phyloP scores from a whole-genome alignment of 1,140 invertebrate species.

The Leguminivora glycinivorella region DNA sequence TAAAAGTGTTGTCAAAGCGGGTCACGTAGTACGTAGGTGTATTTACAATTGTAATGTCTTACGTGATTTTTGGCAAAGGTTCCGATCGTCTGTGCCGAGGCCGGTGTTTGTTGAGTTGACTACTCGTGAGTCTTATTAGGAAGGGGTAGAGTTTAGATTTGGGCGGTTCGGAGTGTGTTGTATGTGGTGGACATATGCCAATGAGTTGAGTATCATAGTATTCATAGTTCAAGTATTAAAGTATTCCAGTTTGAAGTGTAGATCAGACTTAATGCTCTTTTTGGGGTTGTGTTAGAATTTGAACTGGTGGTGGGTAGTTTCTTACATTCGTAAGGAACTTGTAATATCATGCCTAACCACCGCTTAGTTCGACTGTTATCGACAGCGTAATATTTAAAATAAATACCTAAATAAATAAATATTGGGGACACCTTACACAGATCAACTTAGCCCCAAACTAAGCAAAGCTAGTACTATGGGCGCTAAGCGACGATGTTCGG shows the following conservation, averaged over 20 bases:
- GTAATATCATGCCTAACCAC: no score
- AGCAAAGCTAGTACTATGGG: no score
- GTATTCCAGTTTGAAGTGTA: not conserved
- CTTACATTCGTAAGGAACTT: no score
- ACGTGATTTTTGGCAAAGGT: constrained; percentile 32
- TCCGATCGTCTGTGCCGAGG: constrained; percentile 28
- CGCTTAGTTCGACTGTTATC: no score
- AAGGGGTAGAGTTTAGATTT: not conserved
- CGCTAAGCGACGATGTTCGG: no score
- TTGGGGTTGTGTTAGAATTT: no score
- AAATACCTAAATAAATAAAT: no score
- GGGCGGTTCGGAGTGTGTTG: not conserved
- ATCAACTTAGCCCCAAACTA: no score
- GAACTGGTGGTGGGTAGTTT: no score
- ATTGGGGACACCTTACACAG: no score
- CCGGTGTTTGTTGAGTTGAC: not conserved
- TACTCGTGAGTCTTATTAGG: not conserved
- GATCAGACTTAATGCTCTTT: no score
- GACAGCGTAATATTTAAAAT: no score
- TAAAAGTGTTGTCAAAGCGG: not conserved
- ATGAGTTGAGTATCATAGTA: not conserved
- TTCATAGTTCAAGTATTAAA: not conserved
- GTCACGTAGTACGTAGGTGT: constrained; percentile 24
- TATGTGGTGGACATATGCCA: not conserved
- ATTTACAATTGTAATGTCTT: constrained; percentile 34